phyloP scores from a whole-genome alignment of 2,113 vertebrate species.

The Nycticorax nycticorax region DNA sequence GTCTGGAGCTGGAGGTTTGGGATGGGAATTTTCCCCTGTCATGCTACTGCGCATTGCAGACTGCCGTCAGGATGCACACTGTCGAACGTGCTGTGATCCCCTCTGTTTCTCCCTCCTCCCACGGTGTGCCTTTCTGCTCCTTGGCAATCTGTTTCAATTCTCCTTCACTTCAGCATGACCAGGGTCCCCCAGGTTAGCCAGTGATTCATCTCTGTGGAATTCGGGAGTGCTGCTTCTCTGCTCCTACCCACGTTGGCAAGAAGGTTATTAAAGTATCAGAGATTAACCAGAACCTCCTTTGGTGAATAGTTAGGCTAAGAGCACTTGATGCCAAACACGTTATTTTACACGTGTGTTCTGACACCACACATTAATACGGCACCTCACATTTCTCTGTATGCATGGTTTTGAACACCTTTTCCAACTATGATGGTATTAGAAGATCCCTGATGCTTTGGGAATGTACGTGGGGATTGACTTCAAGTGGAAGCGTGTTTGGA shows the following conservation, averaged over 20 bases:
- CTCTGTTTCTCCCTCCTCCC: not conserved
- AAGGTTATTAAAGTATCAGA: not conserved
- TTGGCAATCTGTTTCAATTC: constrained; percentile 1
- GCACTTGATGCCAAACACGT: not conserved
- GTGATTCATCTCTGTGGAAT: constrained; percentile 35
- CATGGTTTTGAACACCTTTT: not conserved
- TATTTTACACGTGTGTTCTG: not conserved
- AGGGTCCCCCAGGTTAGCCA: not conserved
- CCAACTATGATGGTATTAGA: not conserved
- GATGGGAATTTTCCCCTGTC: not conserved
- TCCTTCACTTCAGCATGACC: not conserved
- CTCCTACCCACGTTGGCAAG: not conserved
- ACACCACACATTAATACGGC: not conserved
- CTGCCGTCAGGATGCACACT: not conserved
- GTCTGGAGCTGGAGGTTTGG: not conserved
- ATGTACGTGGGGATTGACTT: not conserved
- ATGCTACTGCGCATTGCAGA: not conserved
- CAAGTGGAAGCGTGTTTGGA: constrained; percentile 3
- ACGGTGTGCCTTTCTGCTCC: not conserved
- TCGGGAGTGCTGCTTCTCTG: constrained; percentile 4
- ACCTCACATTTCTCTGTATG: not conserved
- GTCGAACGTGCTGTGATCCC: not conserved
- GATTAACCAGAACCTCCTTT: constrained; percentile 17
- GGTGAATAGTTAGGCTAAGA: not conserved
- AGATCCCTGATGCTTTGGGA: not conserved